Percentiles rank a stretch among this genome's conserved stretches.
These are phyloP conservation scores for Larimichthys crocea DNA, from an alignment of 2,113 vertebrate species.

Conservation along the genomic window DNA sequence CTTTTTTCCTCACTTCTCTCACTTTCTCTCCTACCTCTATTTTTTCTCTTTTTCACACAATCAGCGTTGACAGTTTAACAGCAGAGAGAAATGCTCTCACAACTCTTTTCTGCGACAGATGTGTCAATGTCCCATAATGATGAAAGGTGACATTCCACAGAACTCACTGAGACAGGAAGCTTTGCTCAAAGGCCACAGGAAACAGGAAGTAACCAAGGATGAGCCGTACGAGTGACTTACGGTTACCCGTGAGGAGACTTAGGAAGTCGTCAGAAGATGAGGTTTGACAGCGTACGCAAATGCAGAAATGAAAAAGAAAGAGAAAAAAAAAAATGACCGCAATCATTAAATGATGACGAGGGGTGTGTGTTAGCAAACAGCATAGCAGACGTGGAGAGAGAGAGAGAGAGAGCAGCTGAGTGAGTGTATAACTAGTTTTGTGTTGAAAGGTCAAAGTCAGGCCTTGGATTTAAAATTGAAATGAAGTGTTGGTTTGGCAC, in stretches of 20 bases:
- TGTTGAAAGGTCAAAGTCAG: conserved; percentile 78
- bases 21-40: conserved; percentile 43
- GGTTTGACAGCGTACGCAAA: not conserved
- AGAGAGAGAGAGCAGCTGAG: conserved; percentile 14
- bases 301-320: conserved; percentile 27
- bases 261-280: conserved; percentile 32
- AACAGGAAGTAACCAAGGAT: conserved; percentile 76
- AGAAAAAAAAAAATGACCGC: not conserved
- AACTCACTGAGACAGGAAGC: conserved; percentile 67
- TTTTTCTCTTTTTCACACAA: conserved; percentile 64
- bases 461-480: conserved; percentile 76
- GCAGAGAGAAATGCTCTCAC: conserved; percentile 37
- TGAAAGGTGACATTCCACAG: conserved; percentile 68
- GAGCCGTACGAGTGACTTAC: conserved; percentile 55
- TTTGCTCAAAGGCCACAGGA: conserved; percentile 64
- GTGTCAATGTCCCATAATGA: conserved; percentile 59
- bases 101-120: conserved; percentile 50
- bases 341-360: conserved; percentile 13
- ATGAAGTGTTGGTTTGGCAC: conserved; percentile 78
- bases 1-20: conserved; percentile 37
- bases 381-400: conserved; percentile 17
- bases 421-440: conserved; percentile 67
- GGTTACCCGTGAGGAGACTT: conserved; percentile 29
- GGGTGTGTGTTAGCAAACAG: conserved; percentile 47
- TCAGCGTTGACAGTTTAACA: conserved; percentile 68